Conservation (phyloP, 1,140 invertebrate species). For the Polyergus mexicanus region DNA sequence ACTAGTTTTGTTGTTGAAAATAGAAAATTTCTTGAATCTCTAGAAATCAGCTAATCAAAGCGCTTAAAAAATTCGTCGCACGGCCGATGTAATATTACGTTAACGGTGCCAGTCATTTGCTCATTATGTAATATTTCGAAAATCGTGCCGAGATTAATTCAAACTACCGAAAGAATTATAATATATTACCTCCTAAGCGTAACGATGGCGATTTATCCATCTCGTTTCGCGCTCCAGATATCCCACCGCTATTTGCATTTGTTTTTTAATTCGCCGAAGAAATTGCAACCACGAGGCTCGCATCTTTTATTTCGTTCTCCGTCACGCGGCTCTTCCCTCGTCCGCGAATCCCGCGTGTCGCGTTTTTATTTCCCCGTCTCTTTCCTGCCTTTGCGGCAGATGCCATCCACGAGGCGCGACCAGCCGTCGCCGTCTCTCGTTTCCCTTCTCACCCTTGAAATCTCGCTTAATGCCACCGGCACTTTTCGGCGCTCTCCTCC, state of each 20-base stretch:
- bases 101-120: not conserved
- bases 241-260: conserved; percentile 41
- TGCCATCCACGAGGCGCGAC: conserved; percentile 63
- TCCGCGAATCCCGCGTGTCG: conserved; percentile 18
- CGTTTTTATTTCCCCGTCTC: conserved; percentile 44
- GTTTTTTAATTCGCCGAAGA: conserved; percentile 49
- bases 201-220: conserved; percentile 48
- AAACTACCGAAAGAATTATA: conserved; percentile 14
- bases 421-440: conserved; percentile 3
- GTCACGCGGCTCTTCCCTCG: not conserved
- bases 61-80: no score
- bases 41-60: no score
- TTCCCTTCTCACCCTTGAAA: no score
- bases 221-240: conserved; percentile 61
- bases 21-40: no score
- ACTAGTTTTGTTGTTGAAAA: no score
- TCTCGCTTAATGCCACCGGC: conserved; percentile 14
- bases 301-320: not conserved
- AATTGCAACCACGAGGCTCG: not conserved
- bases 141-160: not conserved
- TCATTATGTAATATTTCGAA: conserved; percentile 3
- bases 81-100: no score
- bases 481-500: conserved; percentile 32
- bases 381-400: conserved; percentile 55
- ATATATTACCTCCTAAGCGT: not conserved